Percentiles rank a stretch among this genome's conserved stretches.
These are phyloP conservation scores for Lemur catta DNA, from an alignment of 2,797 vertebrate genomes.

Conservation along the genomic window DNA sequence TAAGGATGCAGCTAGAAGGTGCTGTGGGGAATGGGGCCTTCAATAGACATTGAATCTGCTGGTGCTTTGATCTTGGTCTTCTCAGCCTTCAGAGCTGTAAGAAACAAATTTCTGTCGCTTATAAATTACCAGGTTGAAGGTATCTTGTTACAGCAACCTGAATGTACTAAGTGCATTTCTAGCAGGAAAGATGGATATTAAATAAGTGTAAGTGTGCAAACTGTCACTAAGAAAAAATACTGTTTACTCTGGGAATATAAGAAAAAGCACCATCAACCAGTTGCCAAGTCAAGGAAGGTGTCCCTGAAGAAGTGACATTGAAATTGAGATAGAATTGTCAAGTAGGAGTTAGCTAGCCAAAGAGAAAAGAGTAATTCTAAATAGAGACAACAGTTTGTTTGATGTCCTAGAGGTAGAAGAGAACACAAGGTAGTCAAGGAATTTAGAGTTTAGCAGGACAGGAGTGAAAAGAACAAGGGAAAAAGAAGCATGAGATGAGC, in stretches of 20 bases:
- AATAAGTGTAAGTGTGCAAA: not conserved
- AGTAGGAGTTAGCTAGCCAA: not conserved
- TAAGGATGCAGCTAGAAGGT: not conserved
- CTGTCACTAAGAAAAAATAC: not conserved
- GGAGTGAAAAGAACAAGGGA: not conserved
- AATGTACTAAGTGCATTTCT: not conserved
- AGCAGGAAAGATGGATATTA: not conserved
- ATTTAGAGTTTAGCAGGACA: not conserved
- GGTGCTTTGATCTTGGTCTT: not conserved
- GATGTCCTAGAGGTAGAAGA: not conserved
- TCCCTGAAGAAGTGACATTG: not conserved
- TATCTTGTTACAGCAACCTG: not conserved
- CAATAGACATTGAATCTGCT: too few relatives aligned
- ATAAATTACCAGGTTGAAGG: not conserved
- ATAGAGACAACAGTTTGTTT: not conserved
- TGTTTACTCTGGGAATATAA: not conserved
- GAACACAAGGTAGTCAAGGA: not conserved
- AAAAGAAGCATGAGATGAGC: not conserved
- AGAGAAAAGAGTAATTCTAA: not conserved
- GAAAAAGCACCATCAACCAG: not conserved
- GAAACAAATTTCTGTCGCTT: not conserved
- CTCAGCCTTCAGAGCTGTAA: not conserved
- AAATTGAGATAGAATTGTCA: not conserved
- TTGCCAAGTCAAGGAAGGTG: not conserved
- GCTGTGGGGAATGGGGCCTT: not conserved